Conservation (phyloP, 2,113 vertebrate genomes). For the Pongo abelii region DNA sequence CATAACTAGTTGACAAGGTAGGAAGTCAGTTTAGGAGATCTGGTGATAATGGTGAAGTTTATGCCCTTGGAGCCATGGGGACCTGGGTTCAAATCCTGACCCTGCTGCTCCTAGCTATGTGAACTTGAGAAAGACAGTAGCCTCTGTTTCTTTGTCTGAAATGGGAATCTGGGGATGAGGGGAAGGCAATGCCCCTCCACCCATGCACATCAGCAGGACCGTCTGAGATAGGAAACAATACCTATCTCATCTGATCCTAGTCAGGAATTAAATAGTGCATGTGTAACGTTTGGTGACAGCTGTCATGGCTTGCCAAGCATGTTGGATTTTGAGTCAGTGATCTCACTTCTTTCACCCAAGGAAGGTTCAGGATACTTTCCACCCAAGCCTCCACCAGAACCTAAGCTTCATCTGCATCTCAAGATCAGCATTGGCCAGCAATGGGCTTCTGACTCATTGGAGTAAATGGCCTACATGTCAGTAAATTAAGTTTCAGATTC, state of each 20-base stretch:
- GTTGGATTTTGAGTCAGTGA: neutral
- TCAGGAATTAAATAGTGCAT: too few relatives aligned
- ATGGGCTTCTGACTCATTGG: neutral
- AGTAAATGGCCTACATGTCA: neutral
- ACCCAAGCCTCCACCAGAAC: neutral
- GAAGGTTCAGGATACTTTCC: neutral
- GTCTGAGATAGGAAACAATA: neutral
- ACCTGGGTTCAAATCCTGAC: neutral
- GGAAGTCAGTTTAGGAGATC: neutral
- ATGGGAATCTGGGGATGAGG: neutral
- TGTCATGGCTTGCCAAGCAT: neutral
- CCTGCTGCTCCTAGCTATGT: neutral
- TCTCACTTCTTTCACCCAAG: neutral
- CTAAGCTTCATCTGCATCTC: too few relatives aligned
- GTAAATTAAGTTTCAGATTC: too few relatives aligned
- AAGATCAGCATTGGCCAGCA: neutral
- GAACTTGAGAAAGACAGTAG: neutral
- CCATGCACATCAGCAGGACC: too few relatives aligned
- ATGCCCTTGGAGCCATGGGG: neutral
- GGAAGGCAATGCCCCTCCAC: too few relatives aligned
- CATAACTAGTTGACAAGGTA: neutral
- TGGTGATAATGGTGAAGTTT: neutral
- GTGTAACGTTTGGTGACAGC: too few relatives aligned
- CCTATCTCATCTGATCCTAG: neutral
- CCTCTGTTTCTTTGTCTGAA: neutral